A percentile compares a stretch with the other conserved stretches of the same genome.
phyloP scores from a whole-genome alignment of 2,113 vertebrate species.

The Dasyurus viverrinus region DNA sequence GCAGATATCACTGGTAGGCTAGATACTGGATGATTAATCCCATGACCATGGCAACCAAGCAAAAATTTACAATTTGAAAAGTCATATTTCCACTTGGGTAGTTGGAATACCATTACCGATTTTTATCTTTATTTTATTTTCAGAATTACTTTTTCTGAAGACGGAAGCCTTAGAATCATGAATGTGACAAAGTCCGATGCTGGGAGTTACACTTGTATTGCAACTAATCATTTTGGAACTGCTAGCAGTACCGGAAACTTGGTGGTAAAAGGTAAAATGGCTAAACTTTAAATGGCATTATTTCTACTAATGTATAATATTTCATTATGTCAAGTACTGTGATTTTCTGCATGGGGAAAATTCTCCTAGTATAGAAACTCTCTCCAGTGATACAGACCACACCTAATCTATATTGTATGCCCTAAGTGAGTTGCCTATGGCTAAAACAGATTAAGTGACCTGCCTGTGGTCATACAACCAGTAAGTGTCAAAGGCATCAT shows the following conservation, averaged over 20 bases:
- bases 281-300: neutral
- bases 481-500: neutral
- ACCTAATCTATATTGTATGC: neutral
- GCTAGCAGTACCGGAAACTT: slow-evolving; percentile 94
- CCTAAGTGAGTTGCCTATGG: neutral
- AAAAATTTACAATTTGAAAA: neutral
- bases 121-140: slow-evolving; percentile 59
- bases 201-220: slow-evolving; percentile 93
- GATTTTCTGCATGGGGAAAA: neutral
- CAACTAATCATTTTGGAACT: slow-evolving; percentile 94
- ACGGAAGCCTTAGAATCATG: slow-evolving; percentile 93
- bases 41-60: neutral
- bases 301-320: neutral
- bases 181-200: slow-evolving; percentile 93
- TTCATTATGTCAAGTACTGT: neutral
- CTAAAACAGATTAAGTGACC: neutral
- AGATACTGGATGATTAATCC: neutral
- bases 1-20: neutral
- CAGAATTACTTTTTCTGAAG: slow-evolving; percentile 91
- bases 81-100: neutral
- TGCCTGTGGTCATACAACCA: neutral
- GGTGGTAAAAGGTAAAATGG: slow-evolving; percentile 93
- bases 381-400: neutral
- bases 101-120: neutral
- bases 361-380: neutral